Conservation (phyloP, 2,113 vertebrate genomes). For the Xiphophorus hellerii region DNA sequence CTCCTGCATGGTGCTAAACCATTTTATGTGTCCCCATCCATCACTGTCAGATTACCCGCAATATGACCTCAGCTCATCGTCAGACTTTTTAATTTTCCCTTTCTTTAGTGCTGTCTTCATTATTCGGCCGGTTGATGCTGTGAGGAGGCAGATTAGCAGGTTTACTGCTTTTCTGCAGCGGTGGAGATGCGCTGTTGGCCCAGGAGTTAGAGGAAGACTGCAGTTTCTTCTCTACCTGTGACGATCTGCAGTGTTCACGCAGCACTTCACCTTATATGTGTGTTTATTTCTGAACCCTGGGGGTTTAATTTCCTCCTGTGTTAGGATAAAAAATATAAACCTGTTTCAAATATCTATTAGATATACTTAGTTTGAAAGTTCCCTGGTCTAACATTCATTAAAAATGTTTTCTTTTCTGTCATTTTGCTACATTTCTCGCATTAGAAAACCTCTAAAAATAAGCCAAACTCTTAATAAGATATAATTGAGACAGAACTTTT, state of each 20-base stretch:
- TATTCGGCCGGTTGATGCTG: conserved; percentile 12
- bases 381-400: neutral
- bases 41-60: conserved; percentile 54
- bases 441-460: too few relatives aligned
- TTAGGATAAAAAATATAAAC: conserved; percentile 30
- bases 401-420: too few relatives aligned
- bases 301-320: conserved; percentile 22
- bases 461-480: conserved; percentile 23
- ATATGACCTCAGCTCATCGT: conserved; percentile 56
- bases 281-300: conserved; percentile 26
- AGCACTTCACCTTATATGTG: conserved; percentile 57
- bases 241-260: conserved; percentile 69
- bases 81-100: conserved; percentile 10
- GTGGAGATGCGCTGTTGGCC: conserved; percentile 55
- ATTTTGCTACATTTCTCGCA: too few relatives aligned
- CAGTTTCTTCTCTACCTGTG: conserved; percentile 36
- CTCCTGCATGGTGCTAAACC: conserved; percentile 21
- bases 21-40: conserved; percentile 37
- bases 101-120: conserved; percentile 5
- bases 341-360: conserved; percentile 18
- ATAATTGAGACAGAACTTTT: conserved; percentile 8
- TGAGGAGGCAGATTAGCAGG: conserved; percentile 26
- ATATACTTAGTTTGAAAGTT: neutral
- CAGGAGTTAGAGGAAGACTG: conserved; percentile 66
- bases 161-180: conserved; percentile 60